Evolutionary conservation across 23 tunicate species (phyloP), one percentile per base, ranked within the genome.

Genomic region (Ascidia mentula): DNA sequence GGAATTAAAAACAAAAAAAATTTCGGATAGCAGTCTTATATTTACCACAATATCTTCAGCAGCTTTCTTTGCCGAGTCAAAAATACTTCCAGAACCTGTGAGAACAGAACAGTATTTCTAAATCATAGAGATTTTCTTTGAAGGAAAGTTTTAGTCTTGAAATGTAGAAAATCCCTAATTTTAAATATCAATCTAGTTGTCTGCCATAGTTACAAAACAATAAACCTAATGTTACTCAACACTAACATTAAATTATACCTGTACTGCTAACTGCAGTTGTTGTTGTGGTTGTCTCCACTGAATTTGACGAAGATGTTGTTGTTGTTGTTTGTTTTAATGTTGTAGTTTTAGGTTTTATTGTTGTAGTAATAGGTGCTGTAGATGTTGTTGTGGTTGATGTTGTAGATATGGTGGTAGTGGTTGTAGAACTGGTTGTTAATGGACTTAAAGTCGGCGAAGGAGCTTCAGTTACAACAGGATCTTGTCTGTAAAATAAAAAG

Each of bases 281-380:
- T 53, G 65, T 53, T 53, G 65, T 53, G 4, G 65, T 53, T 53
- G 65, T n/a, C n/a, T n/a, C n/a, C n/a, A n/a, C n/a, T n/a, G n/a
- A n/a, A n/a, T n/a, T 70, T 70, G 74, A 30, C 1, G 74, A 70
- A 3, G 74, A 30, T 32, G 34, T 70, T 70, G 74, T 70, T 20
- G 74, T 22, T 34, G 38, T 34, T 32, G 74, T 70, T 70, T 17
- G 32, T 24, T 69, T 69, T 69, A 24, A 12, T 69, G 72, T 69
- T 69, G 72, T 69, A 12, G 72, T 31, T 13, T 12, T 12, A 42
- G 12, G 53, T 42, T 12, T 42, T 42, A 15, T 42, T 42, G 33
- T 69, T 12, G 72, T 69, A 24, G 74, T 70, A 30, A 34, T 9
- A 3, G 74, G 17, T 26, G 74, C 6, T 20, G 24, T 30, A 30